A percentile compares a stretch with the other conserved stretches of the same genome.
Conservation (phyloP, 2,888 invertebrate species). For the Lamellibrachia satsuma region DNA sequence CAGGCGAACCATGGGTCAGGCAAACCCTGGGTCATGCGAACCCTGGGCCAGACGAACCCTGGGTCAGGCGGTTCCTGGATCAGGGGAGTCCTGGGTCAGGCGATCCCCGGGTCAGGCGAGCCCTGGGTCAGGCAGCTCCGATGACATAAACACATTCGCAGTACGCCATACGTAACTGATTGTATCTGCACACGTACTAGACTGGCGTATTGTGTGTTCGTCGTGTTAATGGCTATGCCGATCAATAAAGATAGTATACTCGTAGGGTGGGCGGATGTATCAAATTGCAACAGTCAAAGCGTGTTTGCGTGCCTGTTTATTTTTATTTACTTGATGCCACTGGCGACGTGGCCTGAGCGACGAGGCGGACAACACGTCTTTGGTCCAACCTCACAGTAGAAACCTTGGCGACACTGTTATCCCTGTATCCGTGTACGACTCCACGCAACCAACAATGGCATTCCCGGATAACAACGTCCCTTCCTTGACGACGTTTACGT, state of each 20-base stretch:
- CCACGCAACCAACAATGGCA: not conserved
- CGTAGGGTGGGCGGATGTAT: not conserved
- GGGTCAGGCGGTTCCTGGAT: too few species aligned
- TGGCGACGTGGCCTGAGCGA: not conserved
- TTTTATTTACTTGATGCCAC: conserved; percentile 6
- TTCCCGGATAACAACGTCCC: not conserved
- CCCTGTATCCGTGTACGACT: not conserved
- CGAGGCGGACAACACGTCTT: not conserved
- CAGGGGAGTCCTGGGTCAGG: too few species aligned
- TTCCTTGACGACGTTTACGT: not conserved
- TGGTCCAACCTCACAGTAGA: not conserved
- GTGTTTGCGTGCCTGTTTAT: not conserved
- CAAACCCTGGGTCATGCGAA: too few species aligned
- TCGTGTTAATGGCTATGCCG: not conserved
- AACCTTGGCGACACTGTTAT: not conserved
- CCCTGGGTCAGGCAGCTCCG: not conserved
- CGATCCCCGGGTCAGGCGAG: too few species aligned
- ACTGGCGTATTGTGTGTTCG: not conserved
- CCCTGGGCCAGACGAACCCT: too few species aligned
- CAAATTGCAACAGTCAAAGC: not conserved
- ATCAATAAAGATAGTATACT: not conserved
- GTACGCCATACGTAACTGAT: not conserved
- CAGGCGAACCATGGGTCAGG: too few species aligned
- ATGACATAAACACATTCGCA: not conserved
- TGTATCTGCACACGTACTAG: not conserved